phyloP scores from a whole-genome alignment of 2,113 vertebrate genomes.

The Onychostoma macrolepis region DNA sequence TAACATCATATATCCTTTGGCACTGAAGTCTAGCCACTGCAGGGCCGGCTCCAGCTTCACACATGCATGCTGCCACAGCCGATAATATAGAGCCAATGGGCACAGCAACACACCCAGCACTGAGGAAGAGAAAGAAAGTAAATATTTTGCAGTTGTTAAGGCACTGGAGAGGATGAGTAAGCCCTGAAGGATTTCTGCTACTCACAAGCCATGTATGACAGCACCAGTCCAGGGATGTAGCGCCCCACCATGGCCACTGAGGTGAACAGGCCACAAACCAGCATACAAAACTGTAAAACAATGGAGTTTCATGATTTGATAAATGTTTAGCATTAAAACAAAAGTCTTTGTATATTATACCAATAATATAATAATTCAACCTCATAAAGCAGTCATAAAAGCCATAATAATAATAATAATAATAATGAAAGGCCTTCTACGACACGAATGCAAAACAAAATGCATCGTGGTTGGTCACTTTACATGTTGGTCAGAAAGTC shows the following conservation, averaged over 20 bases:
- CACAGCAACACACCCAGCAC: slow-evolving; percentile 84
- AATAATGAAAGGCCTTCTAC: not conserved
- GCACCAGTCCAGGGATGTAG: slow-evolving; percentile 88
- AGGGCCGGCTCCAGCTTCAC: slow-evolving; percentile 86
- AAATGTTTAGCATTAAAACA: not conserved
- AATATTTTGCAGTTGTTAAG: not conserved
- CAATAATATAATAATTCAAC: not conserved
- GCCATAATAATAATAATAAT: not conserved
- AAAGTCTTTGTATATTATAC: not conserved
- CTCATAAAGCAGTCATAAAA: not conserved
- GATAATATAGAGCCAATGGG: slow-evolving; percentile 87
- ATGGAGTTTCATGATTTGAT: not conserved
- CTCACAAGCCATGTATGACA: slow-evolving; percentile 92
- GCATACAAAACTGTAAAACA: slow-evolving; percentile 86
- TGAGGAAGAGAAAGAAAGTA: slow-evolving; percentile 58
- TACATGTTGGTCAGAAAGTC: not conserved
- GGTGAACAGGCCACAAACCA: slow-evolving; percentile 85
- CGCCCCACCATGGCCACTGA: slow-evolving; percentile 86
- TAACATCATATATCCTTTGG: slow-evolving; percentile 87
- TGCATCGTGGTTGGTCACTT: slow-evolving; percentile 3
- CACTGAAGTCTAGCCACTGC: slow-evolving; percentile 91
- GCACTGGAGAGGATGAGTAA: not conserved
- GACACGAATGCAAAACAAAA: not conserved
- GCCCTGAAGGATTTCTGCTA: slow-evolving; percentile 54
- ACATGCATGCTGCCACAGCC: slow-evolving; percentile 80